phyloP scores from a whole-genome alignment of 1,140 invertebrate species.

The Temnothorax curvispinosus region DNA sequence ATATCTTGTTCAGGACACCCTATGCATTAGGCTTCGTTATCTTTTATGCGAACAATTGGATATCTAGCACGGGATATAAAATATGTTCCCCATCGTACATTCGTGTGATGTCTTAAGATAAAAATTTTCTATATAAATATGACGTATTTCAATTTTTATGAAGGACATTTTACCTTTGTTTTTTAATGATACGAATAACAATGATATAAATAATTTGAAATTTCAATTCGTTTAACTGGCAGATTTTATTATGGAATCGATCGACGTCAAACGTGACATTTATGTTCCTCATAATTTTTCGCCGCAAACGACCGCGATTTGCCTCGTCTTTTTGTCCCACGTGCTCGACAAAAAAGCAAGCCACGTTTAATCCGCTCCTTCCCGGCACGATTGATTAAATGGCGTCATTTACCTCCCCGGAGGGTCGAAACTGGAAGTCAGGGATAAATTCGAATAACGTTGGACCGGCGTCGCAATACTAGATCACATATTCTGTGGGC shows the following conservation, averaged over 20 bases:
- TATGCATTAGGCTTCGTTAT: conserved; percentile 26
- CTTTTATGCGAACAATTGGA: conserved; percentile 20
- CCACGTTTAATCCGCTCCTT: conserved; percentile 39
- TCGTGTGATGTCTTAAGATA: conserved; percentile 42
- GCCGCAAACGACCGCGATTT: conserved; percentile 24
- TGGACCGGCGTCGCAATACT: conserved; percentile 22
- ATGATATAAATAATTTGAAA: background rate
- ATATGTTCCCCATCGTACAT: conserved; percentile 56
- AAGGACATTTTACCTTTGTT: background rate
- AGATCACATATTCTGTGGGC: conserved; percentile 30
- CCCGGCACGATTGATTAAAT: conserved; percentile 25
- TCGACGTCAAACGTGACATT: conserved; percentile 37
- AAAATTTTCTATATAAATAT: conserved; percentile 53
- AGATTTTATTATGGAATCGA: conserved; percentile 2
- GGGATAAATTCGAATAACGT: conserved; percentile 38
- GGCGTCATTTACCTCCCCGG: background rate
- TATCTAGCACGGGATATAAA: conserved; percentile 57
- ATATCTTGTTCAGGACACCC: conserved; percentile 17
- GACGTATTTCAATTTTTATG: background rate
- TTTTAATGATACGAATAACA: background rate
- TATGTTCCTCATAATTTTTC: conserved; percentile 22
- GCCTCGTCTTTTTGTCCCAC: conserved; percentile 21
- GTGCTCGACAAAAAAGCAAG: conserved; percentile 1
- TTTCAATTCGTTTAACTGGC: background rate
- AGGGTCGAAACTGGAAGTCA: background rate